Conservation (phyloP, 2,888 invertebrate genomes). For the Catonia carolina region DNA sequence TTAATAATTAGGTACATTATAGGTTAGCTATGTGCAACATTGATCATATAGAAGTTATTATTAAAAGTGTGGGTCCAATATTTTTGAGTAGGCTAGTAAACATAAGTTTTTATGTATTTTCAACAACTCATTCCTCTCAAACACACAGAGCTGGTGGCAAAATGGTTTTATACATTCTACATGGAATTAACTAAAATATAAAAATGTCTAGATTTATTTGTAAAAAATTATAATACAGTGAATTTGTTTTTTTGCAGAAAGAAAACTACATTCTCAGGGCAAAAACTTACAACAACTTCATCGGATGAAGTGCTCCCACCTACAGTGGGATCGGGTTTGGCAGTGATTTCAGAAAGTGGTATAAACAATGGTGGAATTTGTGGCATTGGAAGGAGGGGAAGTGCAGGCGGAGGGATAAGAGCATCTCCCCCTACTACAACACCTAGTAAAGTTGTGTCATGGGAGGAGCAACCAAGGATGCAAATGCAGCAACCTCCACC, state of each 20-base stretch:
- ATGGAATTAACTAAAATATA: too few species aligned
- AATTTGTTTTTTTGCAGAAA: constrained; percentile 20
- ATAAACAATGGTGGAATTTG: constrained; percentile 3
- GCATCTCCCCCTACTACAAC: constrained; percentile 20
- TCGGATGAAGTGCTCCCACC: constrained; percentile 18
- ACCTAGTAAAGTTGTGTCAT: constrained; percentile 30
- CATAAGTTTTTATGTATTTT: too few species aligned
- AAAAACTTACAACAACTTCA: constrained; percentile 7
- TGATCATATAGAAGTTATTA: too few species aligned
- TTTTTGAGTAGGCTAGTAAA: too few species aligned
- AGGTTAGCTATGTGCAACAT: too few species aligned
- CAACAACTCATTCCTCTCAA: too few species aligned
- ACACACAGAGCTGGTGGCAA: too few species aligned
- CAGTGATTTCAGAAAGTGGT: constrained; percentile 20
- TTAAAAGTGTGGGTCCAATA: too few species aligned
- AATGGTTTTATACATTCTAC: too few species aligned
- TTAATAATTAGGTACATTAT: too few species aligned
- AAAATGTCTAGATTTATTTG: too few species aligned
- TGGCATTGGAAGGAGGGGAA: not conserved
- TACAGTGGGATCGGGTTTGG: constrained; percentile 11
- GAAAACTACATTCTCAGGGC: constrained; percentile 31
- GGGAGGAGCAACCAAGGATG: constrained; percentile 29
- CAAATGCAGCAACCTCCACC: not conserved
- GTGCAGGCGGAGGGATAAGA: not conserved
- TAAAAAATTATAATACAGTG: too few species aligned